phyloP scores from a whole-genome alignment of 1,140 invertebrate genomes.

The Contarinia nasturtii region DNA sequence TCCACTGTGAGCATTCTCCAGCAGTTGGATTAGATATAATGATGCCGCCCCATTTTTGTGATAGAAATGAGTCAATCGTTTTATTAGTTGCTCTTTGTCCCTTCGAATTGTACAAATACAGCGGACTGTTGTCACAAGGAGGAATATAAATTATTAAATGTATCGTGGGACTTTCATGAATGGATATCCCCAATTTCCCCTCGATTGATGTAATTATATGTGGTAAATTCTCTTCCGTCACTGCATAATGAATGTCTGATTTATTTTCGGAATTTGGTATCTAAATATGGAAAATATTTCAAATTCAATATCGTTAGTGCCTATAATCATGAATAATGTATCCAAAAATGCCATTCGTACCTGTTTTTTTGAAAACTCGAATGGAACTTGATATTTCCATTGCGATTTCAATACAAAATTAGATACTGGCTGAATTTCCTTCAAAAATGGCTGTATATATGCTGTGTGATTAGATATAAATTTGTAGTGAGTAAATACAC shows the following conservation, averaged over 20 bases:
- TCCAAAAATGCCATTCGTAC: slow-evolving; percentile 9
- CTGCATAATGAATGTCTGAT: slow-evolving; percentile 33
- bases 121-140: slow-evolving; percentile 47
- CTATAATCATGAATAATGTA: too few species aligned
- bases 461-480: slow-evolving; percentile 27
- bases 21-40: slow-evolving; percentile 46
- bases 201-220: slow-evolving; percentile 65
- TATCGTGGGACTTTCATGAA: slow-evolving; percentile 58
- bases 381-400: slow-evolving; percentile 64
- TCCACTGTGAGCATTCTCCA: slow-evolving; percentile 27
- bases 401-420: slow-evolving; percentile 70
- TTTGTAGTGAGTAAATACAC: too few species aligned
- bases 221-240: slow-evolving; percentile 42
- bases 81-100: slow-evolving; percentile 10
- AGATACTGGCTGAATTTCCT: slow-evolving; percentile 41
- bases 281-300: too few species aligned
- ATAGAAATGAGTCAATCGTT: slow-evolving; percentile 53
- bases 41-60: slow-evolving; percentile 83
- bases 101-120: slow-evolving; percentile 44
- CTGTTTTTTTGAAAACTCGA: slow-evolving; percentile 44
- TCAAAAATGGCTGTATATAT: slow-evolving; percentile 51
- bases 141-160: slow-evolving; percentile 73
- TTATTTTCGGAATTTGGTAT: slow-evolving; percentile 23
- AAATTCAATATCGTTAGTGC: too few species aligned
- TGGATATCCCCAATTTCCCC: slow-evolving; percentile 63